These are phyloP conservation scores for Dolichopus griseipennis DNA, from an alignment of 2,888 invertebrate genomes.

Conservation along the genomic window DNA sequence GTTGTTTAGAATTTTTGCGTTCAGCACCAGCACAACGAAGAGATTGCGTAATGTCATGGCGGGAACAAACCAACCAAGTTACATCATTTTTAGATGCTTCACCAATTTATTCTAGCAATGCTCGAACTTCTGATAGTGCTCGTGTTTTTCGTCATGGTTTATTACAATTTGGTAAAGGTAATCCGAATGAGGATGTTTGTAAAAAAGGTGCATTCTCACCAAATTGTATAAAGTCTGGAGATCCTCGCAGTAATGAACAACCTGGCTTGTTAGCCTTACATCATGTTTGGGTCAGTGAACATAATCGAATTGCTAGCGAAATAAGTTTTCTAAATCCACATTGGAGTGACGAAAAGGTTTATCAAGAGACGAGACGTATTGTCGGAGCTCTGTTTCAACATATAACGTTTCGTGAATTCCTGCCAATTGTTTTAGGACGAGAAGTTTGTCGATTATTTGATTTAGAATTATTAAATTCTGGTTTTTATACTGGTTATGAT, in stretches of 20 bases:
- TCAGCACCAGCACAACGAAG: slow-evolving; percentile 72
- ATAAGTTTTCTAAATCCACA: slow-evolving; percentile 66
- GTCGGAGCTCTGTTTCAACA: slow-evolving; percentile 75
- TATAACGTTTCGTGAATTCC: slow-evolving; percentile 72
- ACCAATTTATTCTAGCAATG: slow-evolving; percentile 70
- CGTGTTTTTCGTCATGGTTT: slow-evolving; percentile 65
- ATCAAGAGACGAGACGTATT: slow-evolving; percentile 75
- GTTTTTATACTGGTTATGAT: slow-evolving; percentile 64
- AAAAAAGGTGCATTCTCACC: slow-evolving; percentile 61
- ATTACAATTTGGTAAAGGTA: slow-evolving; percentile 57
- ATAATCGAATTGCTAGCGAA: slow-evolving; percentile 60
- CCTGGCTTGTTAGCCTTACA: slow-evolving; percentile 50
- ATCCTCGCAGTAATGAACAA: slow-evolving; percentile 70
- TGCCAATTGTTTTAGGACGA: slow-evolving; percentile 68
- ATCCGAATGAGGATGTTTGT: slow-evolving; percentile 61
- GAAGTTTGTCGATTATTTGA: slow-evolving; percentile 70
- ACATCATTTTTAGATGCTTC: slow-evolving; percentile 77
- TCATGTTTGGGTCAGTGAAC: slow-evolving; percentile 43
- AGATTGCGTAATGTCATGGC: slow-evolving; percentile 70
- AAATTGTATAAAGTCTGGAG: slow-evolving; percentile 71
- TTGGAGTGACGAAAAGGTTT: slow-evolving; percentile 82
- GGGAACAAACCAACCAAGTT: slow-evolving; percentile 77
- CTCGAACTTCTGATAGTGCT: slow-evolving; percentile 62
- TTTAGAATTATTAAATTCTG: slow-evolving; percentile 56
- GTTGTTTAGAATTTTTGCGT: slow-evolving; percentile 73